A percentile compares a stretch with the other conserved stretches of the same genome.
Conservation (phyloP, 2,797 vertebrate species). For the Neosilurus mollespiculum region DNA sequence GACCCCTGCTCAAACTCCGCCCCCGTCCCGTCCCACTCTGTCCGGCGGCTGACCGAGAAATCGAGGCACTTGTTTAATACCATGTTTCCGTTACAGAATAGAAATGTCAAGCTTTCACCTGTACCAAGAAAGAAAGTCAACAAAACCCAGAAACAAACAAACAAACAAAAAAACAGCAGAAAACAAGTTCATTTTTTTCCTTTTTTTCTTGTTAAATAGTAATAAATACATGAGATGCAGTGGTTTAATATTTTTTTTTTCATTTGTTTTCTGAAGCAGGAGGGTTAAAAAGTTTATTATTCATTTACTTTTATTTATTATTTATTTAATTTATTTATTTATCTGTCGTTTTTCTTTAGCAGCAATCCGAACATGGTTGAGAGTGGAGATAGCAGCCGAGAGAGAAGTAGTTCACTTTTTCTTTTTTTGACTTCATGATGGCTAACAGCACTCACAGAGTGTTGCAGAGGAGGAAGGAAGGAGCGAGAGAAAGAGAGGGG, state of each 20-base stretch:
- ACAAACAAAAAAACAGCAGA: conserved; percentile 76
- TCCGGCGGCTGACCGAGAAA: conserved; percentile 58
- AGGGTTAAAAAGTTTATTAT: conserved; percentile 78
- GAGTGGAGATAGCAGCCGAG: conserved; percentile 80
- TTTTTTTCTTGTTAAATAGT: conserved; percentile 85
- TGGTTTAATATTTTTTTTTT: conserved; percentile 74
- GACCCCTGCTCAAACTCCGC: conserved; percentile 52
- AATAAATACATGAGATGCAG: conserved; percentile 89
- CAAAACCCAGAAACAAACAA: conserved; percentile 64
- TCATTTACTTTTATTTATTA: conserved; percentile 69
- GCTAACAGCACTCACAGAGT: conserved; percentile 72
- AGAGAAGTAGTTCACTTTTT: conserved; percentile 74
- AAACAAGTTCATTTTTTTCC: conserved; percentile 73
- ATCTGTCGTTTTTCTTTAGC: conserved; percentile 85
- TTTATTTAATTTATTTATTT: conserved; percentile 76
- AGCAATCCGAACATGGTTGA: conserved; percentile 84
- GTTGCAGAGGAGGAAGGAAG: conserved; percentile 61
- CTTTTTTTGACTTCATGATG: conserved; percentile 75
- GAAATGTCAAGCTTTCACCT: conserved; percentile 79
- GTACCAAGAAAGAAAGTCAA: conserved; percentile 82
- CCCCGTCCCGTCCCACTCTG: conserved; percentile 47
- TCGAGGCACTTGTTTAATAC: conserved; percentile 61
- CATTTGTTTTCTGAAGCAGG: conserved; percentile 81
- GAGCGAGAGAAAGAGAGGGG: conserved; percentile 44
- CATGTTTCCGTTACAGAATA: conserved; percentile 78